Evolutionary conservation across 2,797 vertebrate species (phyloP).

Genomic region (Neosilurus mollespiculum): DNA sequence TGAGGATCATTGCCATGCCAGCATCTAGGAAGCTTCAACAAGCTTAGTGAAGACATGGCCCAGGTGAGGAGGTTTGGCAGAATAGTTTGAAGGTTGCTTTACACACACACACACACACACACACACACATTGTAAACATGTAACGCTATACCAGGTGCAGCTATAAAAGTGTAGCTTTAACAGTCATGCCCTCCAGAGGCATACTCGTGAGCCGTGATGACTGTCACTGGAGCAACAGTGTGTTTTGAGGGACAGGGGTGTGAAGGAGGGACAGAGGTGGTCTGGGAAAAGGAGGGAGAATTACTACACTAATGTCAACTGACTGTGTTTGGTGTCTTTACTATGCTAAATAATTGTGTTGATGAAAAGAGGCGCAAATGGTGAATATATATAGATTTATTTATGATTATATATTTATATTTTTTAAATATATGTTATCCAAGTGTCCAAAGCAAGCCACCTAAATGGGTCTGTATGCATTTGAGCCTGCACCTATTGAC

Average conservation of each 20-base stretch:
- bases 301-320: background rate
- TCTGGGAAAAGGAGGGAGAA: background rate
- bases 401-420: background rate
- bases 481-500: background rate
- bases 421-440: background rate
- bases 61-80: conserved; percentile 64
- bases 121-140: conserved; percentile 23
- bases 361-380: background rate
- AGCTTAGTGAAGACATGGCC: conserved; percentile 71
- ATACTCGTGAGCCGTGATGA: conserved; percentile 16
- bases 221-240: conserved; percentile 43
- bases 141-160: background rate
- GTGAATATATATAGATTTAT: conserved; percentile 3
- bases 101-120: background rate
- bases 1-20: conserved; percentile 61
- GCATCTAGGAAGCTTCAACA: conserved; percentile 54
- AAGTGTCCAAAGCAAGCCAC: background rate
- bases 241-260: conserved; percentile 1
- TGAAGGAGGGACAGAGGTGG: background rate
- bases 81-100: background rate
- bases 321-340: background rate
- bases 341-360: background rate
- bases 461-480: background rate
- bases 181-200: conserved; percentile 1
- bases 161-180: conserved; percentile 8